A percentile compares a stretch with the other conserved stretches of the same genome.
Conservation (phyloP, 2,888 invertebrate species). For the Acleris sparsana region DNA sequence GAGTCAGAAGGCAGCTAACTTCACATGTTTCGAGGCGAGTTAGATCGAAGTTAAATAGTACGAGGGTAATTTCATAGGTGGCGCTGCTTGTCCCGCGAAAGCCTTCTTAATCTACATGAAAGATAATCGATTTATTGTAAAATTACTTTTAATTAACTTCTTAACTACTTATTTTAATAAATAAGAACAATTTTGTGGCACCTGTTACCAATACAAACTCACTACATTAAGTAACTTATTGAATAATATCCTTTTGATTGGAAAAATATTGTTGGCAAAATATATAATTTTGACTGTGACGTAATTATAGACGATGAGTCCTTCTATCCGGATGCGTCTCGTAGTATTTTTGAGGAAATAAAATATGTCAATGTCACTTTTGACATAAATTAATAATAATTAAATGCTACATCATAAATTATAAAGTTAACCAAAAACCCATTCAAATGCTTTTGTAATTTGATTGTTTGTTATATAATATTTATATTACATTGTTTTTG, state of each 20-base stretch:
- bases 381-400: too few species aligned
- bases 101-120: slow-evolving; percentile 36
- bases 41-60: slow-evolving; percentile 17
- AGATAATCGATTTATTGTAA: neutral
- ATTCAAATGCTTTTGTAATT: slow-evolving; percentile 14
- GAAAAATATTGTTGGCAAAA: neutral
- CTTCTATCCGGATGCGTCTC: slow-evolving; percentile 20
- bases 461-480: neutral
- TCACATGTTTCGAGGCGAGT: slow-evolving; percentile 5
- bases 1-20: neutral
- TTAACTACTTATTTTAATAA: too few species aligned
- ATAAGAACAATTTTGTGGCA: too few species aligned
- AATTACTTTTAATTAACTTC: too few species aligned
- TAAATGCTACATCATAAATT: too few species aligned
- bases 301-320: neutral
- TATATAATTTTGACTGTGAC: too few species aligned
- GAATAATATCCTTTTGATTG: neutral
- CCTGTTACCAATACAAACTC: too few species aligned
- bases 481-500: slow-evolving; percentile 9
- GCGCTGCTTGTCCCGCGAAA: slow-evolving; percentile 42
- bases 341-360: too few species aligned
- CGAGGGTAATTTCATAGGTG: slow-evolving; percentile 46
- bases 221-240: too few species aligned
- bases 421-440: neutral
- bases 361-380: too few species aligned